Percentiles rank a stretch among this genome's conserved stretches.
Conservation (phyloP, 2,797 vertebrate species). For the Xiphorhynchus erythropygius region DNA sequence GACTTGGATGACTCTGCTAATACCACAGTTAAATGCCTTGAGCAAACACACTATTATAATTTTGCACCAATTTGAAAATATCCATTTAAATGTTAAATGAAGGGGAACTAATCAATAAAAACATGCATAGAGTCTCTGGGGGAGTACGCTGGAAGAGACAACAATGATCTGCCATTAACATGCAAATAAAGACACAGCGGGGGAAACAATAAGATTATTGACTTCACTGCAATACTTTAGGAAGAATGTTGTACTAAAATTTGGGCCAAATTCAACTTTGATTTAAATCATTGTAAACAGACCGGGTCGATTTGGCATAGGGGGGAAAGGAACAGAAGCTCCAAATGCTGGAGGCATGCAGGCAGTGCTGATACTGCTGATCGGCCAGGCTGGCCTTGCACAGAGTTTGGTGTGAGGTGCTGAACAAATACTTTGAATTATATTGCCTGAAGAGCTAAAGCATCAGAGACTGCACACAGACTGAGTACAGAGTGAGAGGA, state of each 20-base stretch:
- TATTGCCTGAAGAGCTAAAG: not conserved
- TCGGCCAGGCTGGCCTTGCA: not conserved
- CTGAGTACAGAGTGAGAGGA: not conserved
- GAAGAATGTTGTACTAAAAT: not conserved
- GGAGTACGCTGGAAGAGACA: conserved; percentile 23
- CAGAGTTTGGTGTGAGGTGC: not conserved
- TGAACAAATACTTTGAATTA: not conserved
- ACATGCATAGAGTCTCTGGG: conserved; percentile 35
- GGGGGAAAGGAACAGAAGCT: not conserved
- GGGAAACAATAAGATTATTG: conserved; percentile 26
- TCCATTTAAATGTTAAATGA: conserved; percentile 68
- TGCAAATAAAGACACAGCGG: conserved; percentile 65
- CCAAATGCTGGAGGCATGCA: not conserved
- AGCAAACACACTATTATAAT: conserved; percentile 58
- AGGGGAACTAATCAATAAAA: conserved; percentile 73
- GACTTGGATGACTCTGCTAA: conserved; percentile 16
- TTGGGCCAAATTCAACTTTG: conserved; percentile 24
- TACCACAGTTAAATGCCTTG: conserved; percentile 44
- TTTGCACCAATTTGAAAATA: conserved; percentile 63
- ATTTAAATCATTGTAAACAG: not conserved
- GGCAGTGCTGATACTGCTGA: not conserved
- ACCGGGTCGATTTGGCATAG: not conserved
- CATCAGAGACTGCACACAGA: not conserved
- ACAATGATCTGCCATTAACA: conserved; percentile 52
- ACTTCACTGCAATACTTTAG: not conserved